phyloP scores from a whole-genome alignment of 2,113 vertebrate species.

The Bufo gargarizans region DNA sequence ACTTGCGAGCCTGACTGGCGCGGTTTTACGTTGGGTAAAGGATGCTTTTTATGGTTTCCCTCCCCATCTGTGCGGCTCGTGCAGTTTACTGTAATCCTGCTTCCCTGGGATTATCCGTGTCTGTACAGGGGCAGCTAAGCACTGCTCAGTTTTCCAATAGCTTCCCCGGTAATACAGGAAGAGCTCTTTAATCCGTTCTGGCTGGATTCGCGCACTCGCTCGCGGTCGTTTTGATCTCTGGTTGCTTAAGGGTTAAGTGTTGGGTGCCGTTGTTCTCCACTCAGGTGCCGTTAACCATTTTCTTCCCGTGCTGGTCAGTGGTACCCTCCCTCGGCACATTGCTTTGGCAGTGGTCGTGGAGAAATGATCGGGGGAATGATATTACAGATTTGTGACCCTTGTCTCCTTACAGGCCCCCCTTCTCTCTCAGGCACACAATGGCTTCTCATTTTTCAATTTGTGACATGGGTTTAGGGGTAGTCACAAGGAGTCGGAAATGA shows the following conservation, averaged over 20 bases:
- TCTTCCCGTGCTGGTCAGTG: not conserved
- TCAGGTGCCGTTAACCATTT: not conserved
- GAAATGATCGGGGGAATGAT: not conserved
- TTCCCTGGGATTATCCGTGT: conserved; percentile 70
- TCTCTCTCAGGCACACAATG: too few relatives aligned
- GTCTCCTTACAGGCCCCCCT: not conserved
- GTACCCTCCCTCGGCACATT: not conserved
- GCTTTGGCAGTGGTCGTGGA: not conserved
- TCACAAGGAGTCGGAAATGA: conserved; percentile 45
- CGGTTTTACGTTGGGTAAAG: conserved; percentile 61
- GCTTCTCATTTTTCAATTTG: conserved; percentile 16
- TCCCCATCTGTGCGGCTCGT: conserved; percentile 11
- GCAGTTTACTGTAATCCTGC: conserved; percentile 71
- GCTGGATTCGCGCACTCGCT: conserved; percentile 33
- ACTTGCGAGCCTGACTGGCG: conserved; percentile 62
- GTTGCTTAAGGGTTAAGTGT: not conserved
- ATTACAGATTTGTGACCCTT: conserved; percentile 15
- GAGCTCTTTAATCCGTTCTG: conserved; percentile 61
- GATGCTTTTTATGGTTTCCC: conserved; percentile 39
- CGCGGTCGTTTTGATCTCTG: not conserved
- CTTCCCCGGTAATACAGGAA: conserved; percentile 61
- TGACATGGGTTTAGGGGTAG: conserved; percentile 46
- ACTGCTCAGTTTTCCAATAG: conserved; percentile 56
- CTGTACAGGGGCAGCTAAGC: conserved; percentile 59
- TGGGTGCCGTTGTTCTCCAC: not conserved